Base-by-base conservation (phyloP, 2,888 invertebrate genomes). In the Pandemis heparana region DNA sequence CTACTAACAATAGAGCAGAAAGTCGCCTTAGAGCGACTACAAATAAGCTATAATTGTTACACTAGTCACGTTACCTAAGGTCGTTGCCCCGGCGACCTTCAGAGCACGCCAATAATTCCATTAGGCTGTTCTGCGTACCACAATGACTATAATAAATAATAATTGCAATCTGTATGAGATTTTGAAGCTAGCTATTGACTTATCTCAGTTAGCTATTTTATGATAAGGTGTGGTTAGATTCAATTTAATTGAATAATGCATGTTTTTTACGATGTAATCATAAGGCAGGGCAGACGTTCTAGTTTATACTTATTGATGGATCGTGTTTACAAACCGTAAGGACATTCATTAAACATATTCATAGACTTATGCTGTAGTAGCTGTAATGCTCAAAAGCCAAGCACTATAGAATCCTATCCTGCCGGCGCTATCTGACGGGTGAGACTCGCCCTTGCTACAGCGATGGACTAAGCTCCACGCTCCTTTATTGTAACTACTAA, bases 21-120 rank as follows among this genome's bases (percentile, higher is more conserved):
- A 64, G 23, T n/a, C 32, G 32, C 18, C 39, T 16, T 60, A 43
- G 16, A 9, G 16, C 71, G 43, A 38, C 51, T 70, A 71, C 56
- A 46, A 71, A 48, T 48, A 46, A 43, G 4, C 59, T 60, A 70
- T 69, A 65, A 70, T 65, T 60, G 71, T 71, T 70, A 71, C 67
- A 53, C 59, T 51, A 61, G 64, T 53, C 74, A 56, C 63, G 69
- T 70, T 59, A 39, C 56, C 14, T 51, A n/a, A 71, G 80, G 79
- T 77, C 79, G 74, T 60, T 76, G 78, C 76, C 70, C 80, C 53
- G 1, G 43, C 74, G 76, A 78, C 79, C 79, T 79, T 80, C 75
- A 66, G 64, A 74, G 64, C 56, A 70, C 70, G 71, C 70, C 62
- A 77, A 74, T 75, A 59, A 38, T 73, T 65, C 60, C 60, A 74